Conservation (phyloP, 2,888 invertebrate genomes). For the Blastobasis adustella region DNA sequence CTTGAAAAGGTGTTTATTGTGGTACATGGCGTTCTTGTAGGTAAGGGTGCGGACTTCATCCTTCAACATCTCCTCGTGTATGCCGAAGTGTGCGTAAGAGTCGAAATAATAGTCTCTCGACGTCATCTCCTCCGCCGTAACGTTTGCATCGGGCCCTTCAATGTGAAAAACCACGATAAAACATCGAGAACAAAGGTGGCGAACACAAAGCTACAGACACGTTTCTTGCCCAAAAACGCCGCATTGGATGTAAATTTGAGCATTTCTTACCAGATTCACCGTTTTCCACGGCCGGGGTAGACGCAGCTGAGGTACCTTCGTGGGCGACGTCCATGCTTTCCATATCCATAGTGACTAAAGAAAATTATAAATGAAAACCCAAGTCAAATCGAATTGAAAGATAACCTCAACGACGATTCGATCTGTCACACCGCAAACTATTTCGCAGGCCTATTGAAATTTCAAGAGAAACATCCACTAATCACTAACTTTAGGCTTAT, state of each 20-base stretch:
- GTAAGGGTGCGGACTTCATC: slow-evolving; percentile 99
- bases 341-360: slow-evolving; percentile 35
- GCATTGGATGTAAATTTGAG: not conserved
- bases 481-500: not conserved
- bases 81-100: slow-evolving; percentile 99
- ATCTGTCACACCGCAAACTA: slow-evolving; percentile 37
- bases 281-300: slow-evolving; percentile 62
- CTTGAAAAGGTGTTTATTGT: slow-evolving; percentile 98
- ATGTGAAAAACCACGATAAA: slow-evolving; percentile 16
- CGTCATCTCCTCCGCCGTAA: slow-evolving; percentile 96
- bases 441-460: no score
- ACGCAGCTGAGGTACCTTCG: slow-evolving; percentile 55
- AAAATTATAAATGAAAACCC: no score
- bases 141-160: slow-evolving; percentile 66
- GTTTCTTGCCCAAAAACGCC: slow-evolving; percentile 34
- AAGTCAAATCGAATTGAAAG: slow-evolving; percentile 24
- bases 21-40: slow-evolving; percentile 99
- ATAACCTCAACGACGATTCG: slow-evolving; percentile 66
- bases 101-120: slow-evolving; percentile 99
- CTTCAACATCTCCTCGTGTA: slow-evolving; percentile 99
- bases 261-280: slow-evolving; percentile 39
- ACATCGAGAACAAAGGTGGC: slow-evolving; percentile 17
- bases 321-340: slow-evolving; percentile 70
- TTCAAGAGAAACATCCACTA: slow-evolving; percentile 3
- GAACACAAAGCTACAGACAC: slow-evolving; percentile 30